Evolutionary conservation across 2,888 invertebrate species (phyloP), one percentile per base, ranked within the genome.

Genomic region (Troides helena): DNA sequence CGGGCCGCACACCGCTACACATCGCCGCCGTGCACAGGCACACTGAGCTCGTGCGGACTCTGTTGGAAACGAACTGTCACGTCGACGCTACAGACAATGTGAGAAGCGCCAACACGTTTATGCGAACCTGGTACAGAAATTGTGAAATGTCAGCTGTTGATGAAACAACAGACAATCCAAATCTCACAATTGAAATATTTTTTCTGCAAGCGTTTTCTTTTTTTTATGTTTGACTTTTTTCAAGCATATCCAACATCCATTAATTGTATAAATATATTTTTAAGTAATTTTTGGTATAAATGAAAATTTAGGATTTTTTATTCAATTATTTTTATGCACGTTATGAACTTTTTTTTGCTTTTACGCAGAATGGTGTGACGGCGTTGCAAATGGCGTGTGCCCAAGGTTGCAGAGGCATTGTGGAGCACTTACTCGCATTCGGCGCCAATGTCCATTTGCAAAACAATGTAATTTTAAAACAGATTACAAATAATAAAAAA

Each of bases 11-110:
- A 7, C 95, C 97, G 0, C 92, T 97, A 43, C 97, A 97, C 80
- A 93, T 96, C 65, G 96, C 97, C 0, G 95, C 96, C 0, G 95
- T 96, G 75, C 95, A 95, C 79, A 95, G 96, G 74, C 95, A 96
- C 79, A 95, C 96, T 0, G 95, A 94, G 74, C 93, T 96, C 23
- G 96, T 96, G n/a, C 93, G 94, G 73, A 87, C 95, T 61, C 88
- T 97, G 65, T 88, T 97, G 63, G 95, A 95, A 30, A 93, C 93
- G 39, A 95, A 95, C 17, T 95, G 95, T 63, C 92, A 94, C 68
- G 94, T 95, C 0, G 95, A 95, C 67, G 85, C 90, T 21, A 83
- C 84, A 0, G 92, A 92, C 72, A 85, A 85, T 69, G 92, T 92
- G 69, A 85, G 88, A 81, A 62, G 39, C 57, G 21, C 50, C 17